phyloP scores from a whole-genome alignment of 2,888 invertebrate genomes.

The Thysanoteuthis rhombus region DNA sequence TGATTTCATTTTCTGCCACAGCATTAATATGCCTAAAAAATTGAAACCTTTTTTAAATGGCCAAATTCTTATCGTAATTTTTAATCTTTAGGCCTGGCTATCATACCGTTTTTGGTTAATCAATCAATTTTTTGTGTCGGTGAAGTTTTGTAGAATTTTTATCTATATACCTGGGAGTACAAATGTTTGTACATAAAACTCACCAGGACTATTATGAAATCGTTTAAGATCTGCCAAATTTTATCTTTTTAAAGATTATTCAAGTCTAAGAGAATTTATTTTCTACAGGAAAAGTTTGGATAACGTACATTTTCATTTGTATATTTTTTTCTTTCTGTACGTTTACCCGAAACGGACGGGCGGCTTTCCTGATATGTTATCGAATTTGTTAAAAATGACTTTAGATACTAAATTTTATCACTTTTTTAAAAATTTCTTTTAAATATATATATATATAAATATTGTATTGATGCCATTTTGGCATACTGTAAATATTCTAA shows the following conservation, averaged over 20 bases:
- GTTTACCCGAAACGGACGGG: neutral
- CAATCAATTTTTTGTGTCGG: neutral
- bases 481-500: neutral
- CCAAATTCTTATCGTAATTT: neutral
- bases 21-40: too few species aligned
- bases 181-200: neutral
- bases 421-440: neutral
- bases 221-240: conserved; percentile 12
- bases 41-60: too few species aligned
- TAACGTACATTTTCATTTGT: neutral
- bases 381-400: neutral
- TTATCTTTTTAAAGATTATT: neutral
- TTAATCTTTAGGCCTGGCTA: neutral
- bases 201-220: neutral
- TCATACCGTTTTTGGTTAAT: neutral
- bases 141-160: neutral
- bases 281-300: neutral
- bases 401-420: neutral
- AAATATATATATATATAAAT: too few species aligned
- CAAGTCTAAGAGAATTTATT: neutral
- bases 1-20: neutral
- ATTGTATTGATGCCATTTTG: neutral
- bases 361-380: neutral
- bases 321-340: too few species aligned
- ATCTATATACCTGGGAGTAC: neutral